These are phyloP conservation scores for Clarias pachynema DNA, from an alignment of 2,797 vertebrate species.

Conservation along the genomic window DNA sequence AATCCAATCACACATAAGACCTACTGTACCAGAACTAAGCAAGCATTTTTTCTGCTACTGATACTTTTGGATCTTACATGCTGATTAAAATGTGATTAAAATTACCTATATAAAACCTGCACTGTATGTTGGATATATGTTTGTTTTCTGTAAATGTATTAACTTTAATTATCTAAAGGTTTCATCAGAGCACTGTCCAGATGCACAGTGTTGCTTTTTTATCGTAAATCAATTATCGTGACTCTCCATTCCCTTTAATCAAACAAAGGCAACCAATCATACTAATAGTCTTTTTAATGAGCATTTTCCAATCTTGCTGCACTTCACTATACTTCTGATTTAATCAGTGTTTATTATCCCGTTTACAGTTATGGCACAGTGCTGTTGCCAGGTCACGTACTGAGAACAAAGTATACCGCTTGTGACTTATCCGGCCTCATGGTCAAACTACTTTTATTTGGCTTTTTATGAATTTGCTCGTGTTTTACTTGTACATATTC, in stretches of 20 bases:
- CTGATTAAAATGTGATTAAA: not conserved
- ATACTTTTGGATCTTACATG: not conserved
- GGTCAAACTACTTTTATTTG: not conserved
- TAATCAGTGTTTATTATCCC: constrained; percentile 2
- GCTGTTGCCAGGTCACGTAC: not conserved
- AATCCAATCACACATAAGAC: not conserved
- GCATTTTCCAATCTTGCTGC: no score
- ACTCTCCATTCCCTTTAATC: not conserved
- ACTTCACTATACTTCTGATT: not conserved
- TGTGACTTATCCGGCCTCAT: not conserved
- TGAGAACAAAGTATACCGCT: not conserved
- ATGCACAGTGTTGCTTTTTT: not conserved
- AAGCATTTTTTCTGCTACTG: not conserved
- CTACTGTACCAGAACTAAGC: not conserved
- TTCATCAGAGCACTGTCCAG: not conserved
- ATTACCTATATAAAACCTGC: not conserved
- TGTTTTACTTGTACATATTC: not conserved
- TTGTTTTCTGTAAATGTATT: not conserved
- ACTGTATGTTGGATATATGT: not conserved
- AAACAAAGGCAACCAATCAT: not conserved
- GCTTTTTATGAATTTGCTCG: not conserved
- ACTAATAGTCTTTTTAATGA: not conserved
- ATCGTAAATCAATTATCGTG: not conserved
- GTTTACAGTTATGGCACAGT: constrained; percentile 2
- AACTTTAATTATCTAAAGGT: not conserved